These are phyloP conservation scores for Mergus octosetaceus DNA, from an alignment of 2,797 vertebrate species.

Conservation along the genomic window DNA sequence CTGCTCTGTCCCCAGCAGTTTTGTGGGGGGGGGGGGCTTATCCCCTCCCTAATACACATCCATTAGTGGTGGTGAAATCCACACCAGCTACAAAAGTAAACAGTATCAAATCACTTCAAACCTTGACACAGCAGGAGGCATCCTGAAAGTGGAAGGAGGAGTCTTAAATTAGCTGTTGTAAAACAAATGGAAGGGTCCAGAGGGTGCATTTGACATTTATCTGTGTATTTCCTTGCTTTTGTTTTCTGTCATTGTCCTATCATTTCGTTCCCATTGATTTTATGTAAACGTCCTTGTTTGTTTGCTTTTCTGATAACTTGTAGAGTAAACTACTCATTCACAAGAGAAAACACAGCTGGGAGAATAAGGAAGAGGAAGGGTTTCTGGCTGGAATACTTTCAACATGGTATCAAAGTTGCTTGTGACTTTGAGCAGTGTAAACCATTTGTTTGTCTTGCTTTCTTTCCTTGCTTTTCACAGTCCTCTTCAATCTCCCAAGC, in stretches of 20 bases:
- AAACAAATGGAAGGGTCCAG: slow-evolving; percentile 62
- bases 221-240: slow-evolving; percentile 68
- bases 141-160: slow-evolving; percentile 49
- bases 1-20: background rate
- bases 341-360: slow-evolving; percentile 40
- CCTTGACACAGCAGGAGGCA: slow-evolving; percentile 1
- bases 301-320: slow-evolving; percentile 74
- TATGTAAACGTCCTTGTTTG: slow-evolving; percentile 75
- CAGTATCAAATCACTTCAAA: slow-evolving; percentile 35
- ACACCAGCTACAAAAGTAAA: slow-evolving; percentile 46
- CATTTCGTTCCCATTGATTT: slow-evolving; percentile 65
- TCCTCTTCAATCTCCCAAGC: slow-evolving; percentile 6
- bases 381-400: slow-evolving; percentile 44
- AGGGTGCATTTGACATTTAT: slow-evolving; percentile 63
- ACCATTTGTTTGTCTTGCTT: slow-evolving; percentile 30
- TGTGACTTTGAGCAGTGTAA: slow-evolving; percentile 32
- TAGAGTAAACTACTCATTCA: slow-evolving; percentile 43
- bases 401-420: slow-evolving; percentile 18
- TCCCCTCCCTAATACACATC: background rate
- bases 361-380: background rate
- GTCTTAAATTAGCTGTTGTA: slow-evolving; percentile 60
- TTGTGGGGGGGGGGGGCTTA: background rate
- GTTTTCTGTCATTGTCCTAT: slow-evolving; percentile 64
- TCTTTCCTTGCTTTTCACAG: slow-evolving; percentile 14
- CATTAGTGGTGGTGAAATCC: slow-evolving; percentile 51